Conservation (phyloP, 2,113 vertebrate genomes). For the Limanda limanda region DNA sequence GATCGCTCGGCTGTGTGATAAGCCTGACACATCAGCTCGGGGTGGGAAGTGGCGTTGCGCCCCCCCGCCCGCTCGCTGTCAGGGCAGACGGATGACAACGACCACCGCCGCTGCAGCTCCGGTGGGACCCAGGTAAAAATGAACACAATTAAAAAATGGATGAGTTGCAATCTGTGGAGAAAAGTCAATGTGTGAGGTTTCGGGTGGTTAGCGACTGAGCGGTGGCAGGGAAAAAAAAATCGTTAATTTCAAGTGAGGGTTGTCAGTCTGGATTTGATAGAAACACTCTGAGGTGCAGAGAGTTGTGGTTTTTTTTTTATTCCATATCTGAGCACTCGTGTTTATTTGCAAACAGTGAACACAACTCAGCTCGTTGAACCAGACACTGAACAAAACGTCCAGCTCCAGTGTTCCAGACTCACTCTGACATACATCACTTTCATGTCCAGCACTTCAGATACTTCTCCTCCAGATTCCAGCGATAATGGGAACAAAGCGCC, state of each 20-base stretch:
- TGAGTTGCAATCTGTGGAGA: conserved; percentile 81
- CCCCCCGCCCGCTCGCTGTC: conserved; percentile 80
- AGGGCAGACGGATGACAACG: conserved; percentile 85
- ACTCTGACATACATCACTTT: conserved; percentile 63
- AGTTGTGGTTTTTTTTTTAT: not conserved
- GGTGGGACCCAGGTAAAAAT: conserved; percentile 82
- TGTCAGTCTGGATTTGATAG: conserved; percentile 70
- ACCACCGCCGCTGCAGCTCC: conserved; percentile 80
- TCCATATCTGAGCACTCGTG: not conserved
- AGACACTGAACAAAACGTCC: conserved; percentile 12
- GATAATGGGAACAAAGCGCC: conserved; percentile 69
- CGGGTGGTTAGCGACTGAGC: conserved; percentile 77
- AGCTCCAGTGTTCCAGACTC: not conserved
- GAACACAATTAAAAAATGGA: conserved; percentile 87
- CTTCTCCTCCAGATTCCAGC: conserved; percentile 57
- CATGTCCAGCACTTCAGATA: conserved; percentile 52
- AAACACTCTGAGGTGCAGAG: conserved; percentile 41
- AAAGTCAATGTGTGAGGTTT: conserved; percentile 83
- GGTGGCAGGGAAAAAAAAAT: conserved; percentile 74
- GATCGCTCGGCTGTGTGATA: conserved; percentile 86
- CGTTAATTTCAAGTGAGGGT: conserved; percentile 68
- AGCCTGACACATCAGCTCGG: conserved; percentile 84
- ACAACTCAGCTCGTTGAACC: no score
- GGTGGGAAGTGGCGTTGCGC: conserved; percentile 78
- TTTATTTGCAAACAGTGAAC: no score